Percentiles rank a stretch among this genome's conserved stretches.
phyloP scores from a whole-genome alignment of 2,888 invertebrate genomes.

The Cheilosia impressa region DNA sequence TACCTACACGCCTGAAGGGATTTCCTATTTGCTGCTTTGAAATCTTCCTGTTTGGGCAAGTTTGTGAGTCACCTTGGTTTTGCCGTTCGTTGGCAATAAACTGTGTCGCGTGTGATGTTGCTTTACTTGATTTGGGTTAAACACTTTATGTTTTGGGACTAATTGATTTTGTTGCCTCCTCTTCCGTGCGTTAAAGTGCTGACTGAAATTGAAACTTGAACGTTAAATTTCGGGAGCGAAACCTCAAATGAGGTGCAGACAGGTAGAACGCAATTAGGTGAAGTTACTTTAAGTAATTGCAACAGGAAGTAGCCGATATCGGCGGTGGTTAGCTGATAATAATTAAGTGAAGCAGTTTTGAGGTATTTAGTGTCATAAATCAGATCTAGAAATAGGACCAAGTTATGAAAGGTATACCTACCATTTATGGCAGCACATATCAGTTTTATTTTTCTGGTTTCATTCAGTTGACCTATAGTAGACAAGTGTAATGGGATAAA shows the following conservation, averaged over 20 bases:
- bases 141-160: constrained; percentile 65
- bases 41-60: constrained; percentile 64
- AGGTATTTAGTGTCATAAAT: not conserved
- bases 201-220: constrained; percentile 27
- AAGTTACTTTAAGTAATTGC: constrained; percentile 18
- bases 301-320: constrained; percentile 58
- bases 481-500: too few species aligned
- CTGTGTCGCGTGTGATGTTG: constrained; percentile 65
- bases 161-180: constrained; percentile 59
- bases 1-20: constrained; percentile 68
- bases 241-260: constrained; percentile 40
- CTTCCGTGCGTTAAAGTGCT: constrained; percentile 46
- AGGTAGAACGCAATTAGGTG: constrained; percentile 21
- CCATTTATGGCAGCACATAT: too few species aligned
- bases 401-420: too few species aligned
- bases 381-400: not conserved
- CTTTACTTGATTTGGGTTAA: constrained; percentile 67
- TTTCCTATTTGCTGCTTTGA: constrained; percentile 51
- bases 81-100: constrained; percentile 22
- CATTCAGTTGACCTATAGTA: too few species aligned
- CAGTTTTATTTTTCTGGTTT: too few species aligned
- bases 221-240: constrained; percentile 35
- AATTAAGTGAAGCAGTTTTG: constrained; percentile 1
- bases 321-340: not conserved
- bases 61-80: constrained; percentile 56